These are phyloP conservation scores for Molorchus minor DNA, from an alignment of 2,888 invertebrate species.

Conservation along the genomic window DNA sequence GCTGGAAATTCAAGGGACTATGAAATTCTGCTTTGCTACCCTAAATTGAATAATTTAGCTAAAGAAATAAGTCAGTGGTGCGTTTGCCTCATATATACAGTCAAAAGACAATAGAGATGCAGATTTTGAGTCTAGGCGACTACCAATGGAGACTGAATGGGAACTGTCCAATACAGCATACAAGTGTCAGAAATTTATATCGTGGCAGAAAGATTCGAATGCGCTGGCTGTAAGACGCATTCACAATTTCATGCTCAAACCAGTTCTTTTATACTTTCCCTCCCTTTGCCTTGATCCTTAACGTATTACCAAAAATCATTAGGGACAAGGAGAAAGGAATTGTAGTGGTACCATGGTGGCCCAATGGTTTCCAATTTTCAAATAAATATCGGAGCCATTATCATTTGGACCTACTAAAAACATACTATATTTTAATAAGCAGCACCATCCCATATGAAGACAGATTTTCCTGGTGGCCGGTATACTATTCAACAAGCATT, in stretches of 20 bases:
- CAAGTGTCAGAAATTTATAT: not conserved
- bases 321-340: not conserved
- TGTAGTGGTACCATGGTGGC: not conserved
- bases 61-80: not conserved
- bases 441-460: too few species aligned
- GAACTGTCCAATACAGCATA: not conserved
- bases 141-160: not conserved
- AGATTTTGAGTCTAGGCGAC: not conserved
- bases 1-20: too few species aligned
- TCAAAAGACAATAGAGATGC: not conserved
- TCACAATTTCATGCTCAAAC: not conserved
- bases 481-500: too few species aligned
- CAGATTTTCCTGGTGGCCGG: too few species aligned
- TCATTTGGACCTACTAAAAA: not conserved
- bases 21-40: too few species aligned
- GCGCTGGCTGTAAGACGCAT: not conserved
- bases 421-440: too few species aligned
- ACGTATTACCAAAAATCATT: not conserved
- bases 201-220: not conserved
- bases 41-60: not conserved
- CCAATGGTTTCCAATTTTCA: too few species aligned
- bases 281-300: not conserved
- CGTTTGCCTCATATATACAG: not conserved
- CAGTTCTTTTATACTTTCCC: not conserved
- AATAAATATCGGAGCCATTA: too few species aligned